Evolutionary conservation across 1,140 invertebrate species (phyloP).

Genomic region (Drosophila lowei): DNA sequence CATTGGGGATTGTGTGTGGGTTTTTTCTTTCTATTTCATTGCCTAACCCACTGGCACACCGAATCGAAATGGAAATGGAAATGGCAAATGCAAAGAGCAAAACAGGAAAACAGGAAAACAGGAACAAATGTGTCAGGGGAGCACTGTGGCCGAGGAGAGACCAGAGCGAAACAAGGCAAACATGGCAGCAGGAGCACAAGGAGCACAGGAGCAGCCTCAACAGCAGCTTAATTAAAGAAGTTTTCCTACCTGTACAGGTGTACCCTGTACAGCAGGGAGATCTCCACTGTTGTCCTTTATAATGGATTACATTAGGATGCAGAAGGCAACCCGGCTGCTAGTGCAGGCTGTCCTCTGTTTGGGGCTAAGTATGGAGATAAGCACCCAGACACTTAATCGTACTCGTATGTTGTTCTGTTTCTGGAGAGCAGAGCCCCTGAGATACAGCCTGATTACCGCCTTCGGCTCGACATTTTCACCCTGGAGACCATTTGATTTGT

Average conservation of each 20-base stretch:
- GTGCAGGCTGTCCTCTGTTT: conserved; percentile 33
- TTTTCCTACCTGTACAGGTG: no score
- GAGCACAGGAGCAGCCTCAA: background rate
- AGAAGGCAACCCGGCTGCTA: conserved; percentile 29
- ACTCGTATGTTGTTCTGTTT: conserved; percentile 29
- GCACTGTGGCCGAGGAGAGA: no score
- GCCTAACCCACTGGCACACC: conserved; percentile 27
- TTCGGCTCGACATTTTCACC: conserved; percentile 56
- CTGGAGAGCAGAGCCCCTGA: conserved; percentile 19
- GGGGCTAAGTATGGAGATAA: conserved; percentile 37
- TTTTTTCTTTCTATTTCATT: conserved; percentile 40
- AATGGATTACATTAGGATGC: conserved; percentile 75
- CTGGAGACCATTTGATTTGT: conserved; percentile 70
- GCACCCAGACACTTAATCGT: conserved; percentile 20
- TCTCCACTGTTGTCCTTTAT: conserved; percentile 50
- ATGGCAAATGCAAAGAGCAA: conserved; percentile 62
- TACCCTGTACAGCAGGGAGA: no score
- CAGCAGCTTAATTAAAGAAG: conserved; percentile 67
- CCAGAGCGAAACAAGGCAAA: conserved; percentile 3
- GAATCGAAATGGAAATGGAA: conserved; percentile 58
- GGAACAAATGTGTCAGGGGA: conserved; percentile 67
- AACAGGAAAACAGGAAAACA: conserved; percentile 36
- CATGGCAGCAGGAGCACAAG: conserved; percentile 7
- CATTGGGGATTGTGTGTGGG: conserved; percentile 61
- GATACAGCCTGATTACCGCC: conserved; percentile 42